A percentile compares a stretch with the other conserved stretches of the same genome.
Evolutionary conservation across 1,140 invertebrate species (phyloP).

Genomic region (Drosophila repleta): DNA sequence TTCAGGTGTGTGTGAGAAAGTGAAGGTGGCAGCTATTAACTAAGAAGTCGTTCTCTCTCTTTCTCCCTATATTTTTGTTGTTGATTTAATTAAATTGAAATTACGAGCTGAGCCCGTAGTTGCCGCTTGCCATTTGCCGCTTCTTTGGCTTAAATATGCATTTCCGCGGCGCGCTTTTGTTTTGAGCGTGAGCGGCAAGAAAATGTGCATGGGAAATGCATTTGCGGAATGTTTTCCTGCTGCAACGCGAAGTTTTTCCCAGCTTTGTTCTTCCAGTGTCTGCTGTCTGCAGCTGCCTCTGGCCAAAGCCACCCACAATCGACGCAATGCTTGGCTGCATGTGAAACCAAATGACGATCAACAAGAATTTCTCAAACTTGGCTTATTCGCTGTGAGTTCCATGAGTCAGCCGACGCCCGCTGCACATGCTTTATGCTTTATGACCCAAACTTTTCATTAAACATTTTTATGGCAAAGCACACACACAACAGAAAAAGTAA

Average conservation of each 20-base stretch:
- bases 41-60: constrained; percentile 10
- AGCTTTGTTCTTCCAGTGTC: constrained; percentile 47
- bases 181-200: constrained; percentile 20
- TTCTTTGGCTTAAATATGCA: constrained; percentile 47
- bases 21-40: constrained; percentile 38
- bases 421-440: constrained; percentile 41
- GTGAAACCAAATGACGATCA: constrained; percentile 43
- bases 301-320: constrained; percentile 29
- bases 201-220: constrained; percentile 63
- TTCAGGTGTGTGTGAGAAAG: constrained; percentile 40
- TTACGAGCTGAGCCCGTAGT: constrained; percentile 24
- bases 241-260: constrained; percentile 37
- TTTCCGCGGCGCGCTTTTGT: constrained; percentile 32
- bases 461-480: constrained; percentile 43
- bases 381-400: constrained; percentile 31
- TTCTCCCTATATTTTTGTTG: background rate
- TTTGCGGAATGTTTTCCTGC: constrained; percentile 57
- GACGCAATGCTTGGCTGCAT: constrained; percentile 54
- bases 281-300: background rate
- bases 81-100: constrained; percentile 56
- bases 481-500: background rate
- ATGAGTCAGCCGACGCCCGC: constrained; percentile 8
- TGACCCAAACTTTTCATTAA: constrained; percentile 53
- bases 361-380: constrained; percentile 21
- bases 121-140: constrained; percentile 12